Percentiles rank a stretch among this genome's conserved stretches.
phyloP scores from a whole-genome alignment of 2,888 invertebrate genomes.

The Onchidella celtica region DNA sequence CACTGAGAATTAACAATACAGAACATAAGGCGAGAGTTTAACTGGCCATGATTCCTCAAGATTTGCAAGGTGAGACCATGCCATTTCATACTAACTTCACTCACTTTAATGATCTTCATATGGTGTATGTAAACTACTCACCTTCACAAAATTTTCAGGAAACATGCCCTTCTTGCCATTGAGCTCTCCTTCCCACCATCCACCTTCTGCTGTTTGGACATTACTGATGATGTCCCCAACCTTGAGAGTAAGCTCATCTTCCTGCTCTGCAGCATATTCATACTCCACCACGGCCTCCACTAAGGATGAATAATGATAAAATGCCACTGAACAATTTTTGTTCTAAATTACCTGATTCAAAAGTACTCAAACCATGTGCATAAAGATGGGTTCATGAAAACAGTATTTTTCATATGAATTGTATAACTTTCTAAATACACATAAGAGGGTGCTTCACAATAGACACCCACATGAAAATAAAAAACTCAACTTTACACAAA shows the following conservation, averaged over 20 bases:
- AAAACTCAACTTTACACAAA: no score
- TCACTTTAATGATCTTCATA: no score
- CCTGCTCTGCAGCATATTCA: slow-evolving; percentile 88
- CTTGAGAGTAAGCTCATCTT: slow-evolving; percentile 90
- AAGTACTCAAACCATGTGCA: background rate
- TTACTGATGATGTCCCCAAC: slow-evolving; percentile 92
- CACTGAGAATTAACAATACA: no score
- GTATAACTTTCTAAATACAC: no score
- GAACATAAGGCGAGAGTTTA: no score
- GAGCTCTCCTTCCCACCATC: slow-evolving; percentile 95
- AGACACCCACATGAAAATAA: no score
- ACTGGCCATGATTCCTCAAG: no score
- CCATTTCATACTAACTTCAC: no score
- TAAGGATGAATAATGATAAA: slow-evolving; percentile 1
- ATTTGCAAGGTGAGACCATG: no score
- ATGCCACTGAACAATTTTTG: background rate
- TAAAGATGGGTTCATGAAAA: background rate
- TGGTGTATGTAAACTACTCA: slow-evolving; percentile 59
- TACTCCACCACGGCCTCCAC: slow-evolving; percentile 92
- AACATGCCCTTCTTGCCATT: slow-evolving; percentile 92
- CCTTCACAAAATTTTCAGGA: slow-evolving; percentile 93
- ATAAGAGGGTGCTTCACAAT: no score
- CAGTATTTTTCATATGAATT: no score
- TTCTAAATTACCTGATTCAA: background rate
- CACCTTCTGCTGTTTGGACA: slow-evolving; percentile 88